phyloP scores from a whole-genome alignment of 2,113 vertebrate genomes.

The Columba livia region DNA sequence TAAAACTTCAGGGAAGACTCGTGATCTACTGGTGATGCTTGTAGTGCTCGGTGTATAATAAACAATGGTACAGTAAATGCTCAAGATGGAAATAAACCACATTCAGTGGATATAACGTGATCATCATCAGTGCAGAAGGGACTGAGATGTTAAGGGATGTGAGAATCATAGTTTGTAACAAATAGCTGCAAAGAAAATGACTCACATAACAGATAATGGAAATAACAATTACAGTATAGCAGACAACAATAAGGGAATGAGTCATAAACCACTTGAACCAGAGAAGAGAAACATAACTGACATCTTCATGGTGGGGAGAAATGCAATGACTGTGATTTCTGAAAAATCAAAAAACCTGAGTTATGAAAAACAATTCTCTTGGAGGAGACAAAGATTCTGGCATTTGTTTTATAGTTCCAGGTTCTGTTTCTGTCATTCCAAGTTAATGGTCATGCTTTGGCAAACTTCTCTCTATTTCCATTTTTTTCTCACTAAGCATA shows the following conservation, averaged over 20 bases:
- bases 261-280: constrained; percentile 27
- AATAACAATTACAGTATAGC: constrained; percentile 57
- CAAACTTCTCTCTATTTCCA: neutral
- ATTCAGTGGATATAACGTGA: neutral
- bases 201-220: constrained; percentile 49
- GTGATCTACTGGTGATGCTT: neutral
- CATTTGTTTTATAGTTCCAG: neutral
- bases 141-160: constrained; percentile 33
- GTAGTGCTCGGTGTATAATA: neutral
- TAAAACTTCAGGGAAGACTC: neutral
- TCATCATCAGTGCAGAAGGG: neutral
- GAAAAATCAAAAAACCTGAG: neutral
- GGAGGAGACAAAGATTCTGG: neutral
- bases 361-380: neutral
- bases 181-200: constrained; percentile 51
- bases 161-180: neutral
- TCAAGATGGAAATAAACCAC: constrained; percentile 7
- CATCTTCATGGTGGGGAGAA: neutral
- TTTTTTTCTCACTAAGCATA: neutral
- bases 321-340: neutral
- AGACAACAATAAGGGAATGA: constrained; percentile 18
- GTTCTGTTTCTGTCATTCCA: neutral
- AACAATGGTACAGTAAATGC: neutral
- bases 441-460: neutral
- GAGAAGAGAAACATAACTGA: neutral